Percentiles rank a stretch among this genome's conserved stretches.
Evolutionary conservation across 2,797 vertebrate genomes (phyloP).

Genomic region (Jordanella pulchra): DNA sequence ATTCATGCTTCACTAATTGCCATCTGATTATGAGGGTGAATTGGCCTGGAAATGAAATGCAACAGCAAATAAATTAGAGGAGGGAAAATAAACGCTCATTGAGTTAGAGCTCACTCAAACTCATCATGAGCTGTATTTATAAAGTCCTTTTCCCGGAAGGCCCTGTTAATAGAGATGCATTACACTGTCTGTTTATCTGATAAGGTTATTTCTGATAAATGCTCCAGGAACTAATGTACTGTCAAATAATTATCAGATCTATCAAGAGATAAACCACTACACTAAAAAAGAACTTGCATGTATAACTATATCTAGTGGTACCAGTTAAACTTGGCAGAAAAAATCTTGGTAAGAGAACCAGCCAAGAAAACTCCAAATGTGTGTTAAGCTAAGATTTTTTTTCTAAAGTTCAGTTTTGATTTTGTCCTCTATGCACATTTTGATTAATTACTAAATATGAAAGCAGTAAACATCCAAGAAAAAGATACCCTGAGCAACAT

Average conservation of each 20-base stretch:
- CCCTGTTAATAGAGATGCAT: constrained; percentile 64
- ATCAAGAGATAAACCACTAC: constrained; percentile 39
- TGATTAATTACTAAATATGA: background rate
- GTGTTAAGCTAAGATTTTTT: background rate
- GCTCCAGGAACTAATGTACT: constrained; percentile 31
- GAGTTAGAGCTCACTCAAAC: constrained; percentile 67
- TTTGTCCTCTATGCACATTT: background rate
- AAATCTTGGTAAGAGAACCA: background rate
- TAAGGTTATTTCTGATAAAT: constrained; percentile 53
- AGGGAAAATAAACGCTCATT: constrained; percentile 69
- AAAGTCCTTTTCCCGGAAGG: constrained; percentile 60
- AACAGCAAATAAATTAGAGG: constrained; percentile 74
- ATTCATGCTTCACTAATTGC: constrained; percentile 75
- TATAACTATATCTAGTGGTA: constrained; percentile 13
- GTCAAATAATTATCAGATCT: constrained; percentile 43
- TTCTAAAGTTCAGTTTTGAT: background rate
- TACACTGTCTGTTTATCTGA: constrained; percentile 59
- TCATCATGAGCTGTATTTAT: constrained; percentile 58
- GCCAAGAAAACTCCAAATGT: background rate
- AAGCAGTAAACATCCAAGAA: background rate
- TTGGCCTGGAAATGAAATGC: constrained; percentile 72
- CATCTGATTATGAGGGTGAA: constrained; percentile 74
- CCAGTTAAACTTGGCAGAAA: constrained; percentile 18
- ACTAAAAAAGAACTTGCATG: constrained; percentile 22
- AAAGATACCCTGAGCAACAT: background rate